Evolutionary conservation across 2,888 invertebrate species (phyloP), one percentile per base, ranked within the genome.

Genomic region (Pachycephus smyrnensis): DNA sequence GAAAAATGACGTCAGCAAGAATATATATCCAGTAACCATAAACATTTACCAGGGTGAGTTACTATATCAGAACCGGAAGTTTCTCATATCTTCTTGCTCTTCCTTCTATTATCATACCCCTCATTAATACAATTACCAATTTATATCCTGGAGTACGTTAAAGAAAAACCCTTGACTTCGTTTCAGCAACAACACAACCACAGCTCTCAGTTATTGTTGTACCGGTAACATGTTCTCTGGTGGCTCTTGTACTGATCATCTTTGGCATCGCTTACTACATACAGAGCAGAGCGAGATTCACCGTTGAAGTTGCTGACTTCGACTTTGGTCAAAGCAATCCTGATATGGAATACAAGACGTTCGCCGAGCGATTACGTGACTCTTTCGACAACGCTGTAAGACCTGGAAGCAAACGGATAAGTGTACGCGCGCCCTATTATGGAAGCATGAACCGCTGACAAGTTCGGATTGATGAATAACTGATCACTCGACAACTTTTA

Each of bases 191-290:
- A 68, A 94, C 94, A 80, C 95, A 96, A 89, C 95, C 97, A 1
- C 97, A 97, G 90, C 92, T 98, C 76, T 97, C 97, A 0, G 97
- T 97, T 4, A 97, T 98, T 68, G 95, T 97, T 77, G 96, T 98
- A 69, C 98, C 98, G 3, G 96, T 98, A 32, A 94, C 95, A 40
- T 97, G 96, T 90, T 95, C 96, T 80, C 92, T 97, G 76, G 93
- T 96, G 30, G 97, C 97, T 3, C 95, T 97, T 23, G 96, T 97
- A 69, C 91, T 97, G 76, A 95, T 98, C 71, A 95, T 98, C 69
- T 97, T 97, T 90, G 98, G 97, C 15, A 95, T 97, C 15, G 96
- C 97, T 0, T 97, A 97, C 90, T 97, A 97, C 88, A 93, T 96
- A 77, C 97, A 97, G 89, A 96, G 95, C 88, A 94, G 96, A 84